Evolutionary conservation across 1,140 invertebrate species (phyloP), one percentile per base, ranked within the genome.

Genomic region (Megathymus violae): DNA sequence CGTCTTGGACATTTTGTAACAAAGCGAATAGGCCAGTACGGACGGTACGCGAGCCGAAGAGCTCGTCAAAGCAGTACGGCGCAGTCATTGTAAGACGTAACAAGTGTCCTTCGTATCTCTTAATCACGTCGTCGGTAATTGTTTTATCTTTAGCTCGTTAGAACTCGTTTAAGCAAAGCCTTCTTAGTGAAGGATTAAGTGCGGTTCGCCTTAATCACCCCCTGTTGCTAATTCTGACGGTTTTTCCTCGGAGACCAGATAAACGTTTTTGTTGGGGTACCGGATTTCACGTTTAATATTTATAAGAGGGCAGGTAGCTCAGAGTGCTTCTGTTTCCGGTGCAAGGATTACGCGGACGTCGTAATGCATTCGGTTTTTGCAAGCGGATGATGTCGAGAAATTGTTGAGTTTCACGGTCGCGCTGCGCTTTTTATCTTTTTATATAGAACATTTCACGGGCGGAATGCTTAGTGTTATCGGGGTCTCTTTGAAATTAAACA

Each of bases 141-240:
- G 88, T 91, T 91, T 91, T 91, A 91, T 91, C 88, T 88, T 82
- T 81, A 88, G 88, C 85, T 91, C 86, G 88, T 91, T 91, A 91
- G 88, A 86, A 91, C 85, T 91, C 88, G 86, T 89, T 91, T 91
- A 89, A 91, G 88, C 81, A 91, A 89, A 91, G 88, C 85, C 88
- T 88, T 88, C 88, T 91, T 91, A 91, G 84, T 82, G 86, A 87
- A 88, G 86, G 88, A 91, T 91, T 91, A 89, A 87, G 81, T 85
- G 88, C 81, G 86, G 86, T 83, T 84, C 81, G 80, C 84, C 81
- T 81, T 88, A 89, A 91, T 89, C 82, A 82, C 79, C 86, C 85
- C 84, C 78, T 76, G 78, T 80, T 84, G 86, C 86, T 91, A 91
- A 91, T 91, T 89, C 85, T 82, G 80, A 74, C 69, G 83, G 85